A percentile compares a stretch with the other conserved stretches of the same genome.
Conservation (phyloP, 2,113 vertebrate genomes). For the Pterophyllum scalare region DNA sequence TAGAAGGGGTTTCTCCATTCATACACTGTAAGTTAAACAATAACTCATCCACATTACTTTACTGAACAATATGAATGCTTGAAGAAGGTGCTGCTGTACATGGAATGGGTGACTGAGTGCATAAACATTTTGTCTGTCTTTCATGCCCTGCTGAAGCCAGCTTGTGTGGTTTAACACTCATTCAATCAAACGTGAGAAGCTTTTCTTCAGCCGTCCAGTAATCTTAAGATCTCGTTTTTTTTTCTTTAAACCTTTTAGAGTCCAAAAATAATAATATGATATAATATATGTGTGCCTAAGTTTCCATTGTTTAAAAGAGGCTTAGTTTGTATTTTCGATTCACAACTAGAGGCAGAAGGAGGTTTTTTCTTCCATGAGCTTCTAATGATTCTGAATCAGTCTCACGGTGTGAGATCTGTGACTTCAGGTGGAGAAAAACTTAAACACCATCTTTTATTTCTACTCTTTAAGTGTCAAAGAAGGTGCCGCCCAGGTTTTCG, state of each 20-base stretch:
- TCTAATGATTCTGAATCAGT: not conserved
- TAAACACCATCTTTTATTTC: not conserved
- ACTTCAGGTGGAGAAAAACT: not conserved
- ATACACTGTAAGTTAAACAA: not conserved
- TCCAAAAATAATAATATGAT: not conserved
- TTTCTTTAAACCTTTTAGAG: too few relatives aligned
- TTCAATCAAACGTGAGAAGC: too few relatives aligned
- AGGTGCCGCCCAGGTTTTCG: not conserved
- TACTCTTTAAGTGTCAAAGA: not conserved
- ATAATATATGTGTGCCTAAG: not conserved
- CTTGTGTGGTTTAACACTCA: not conserved
- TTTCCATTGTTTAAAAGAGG: not conserved
- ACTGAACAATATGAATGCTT: not conserved
- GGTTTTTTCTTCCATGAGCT: not conserved
- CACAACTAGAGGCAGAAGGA: not conserved
- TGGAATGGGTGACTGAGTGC: not conserved
- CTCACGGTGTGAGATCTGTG: not conserved
- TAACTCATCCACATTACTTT: not conserved
- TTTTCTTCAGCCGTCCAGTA: too few relatives aligned
- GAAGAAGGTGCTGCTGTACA: not conserved
- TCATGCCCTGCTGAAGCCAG: not conserved
- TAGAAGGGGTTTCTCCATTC: not conserved
- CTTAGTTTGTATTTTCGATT: not conserved
- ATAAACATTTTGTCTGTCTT: too few relatives aligned
- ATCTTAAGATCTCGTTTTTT: too few relatives aligned